Conservation (phyloP, 2,888 invertebrate genomes). For the Agrotis exclamationis region DNA sequence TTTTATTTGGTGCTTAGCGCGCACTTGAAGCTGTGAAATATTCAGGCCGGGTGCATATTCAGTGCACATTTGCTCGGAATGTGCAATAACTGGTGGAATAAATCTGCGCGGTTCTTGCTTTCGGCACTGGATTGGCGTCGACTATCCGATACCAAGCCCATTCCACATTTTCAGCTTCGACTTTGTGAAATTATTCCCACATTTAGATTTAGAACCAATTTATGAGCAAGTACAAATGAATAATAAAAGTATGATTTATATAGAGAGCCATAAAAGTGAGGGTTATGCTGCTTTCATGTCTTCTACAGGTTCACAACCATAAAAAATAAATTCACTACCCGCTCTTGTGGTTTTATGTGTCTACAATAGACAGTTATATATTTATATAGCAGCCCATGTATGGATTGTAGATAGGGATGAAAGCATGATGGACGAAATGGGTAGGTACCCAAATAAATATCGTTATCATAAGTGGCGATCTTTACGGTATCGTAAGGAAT, state of each 20-base stretch:
- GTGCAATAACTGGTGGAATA: constrained; percentile 80
- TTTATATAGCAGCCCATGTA: constrained; percentile 29
- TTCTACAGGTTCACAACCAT: constrained; percentile 34
- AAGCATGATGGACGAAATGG: constrained; percentile 62
- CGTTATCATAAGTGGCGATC: constrained; percentile 55
- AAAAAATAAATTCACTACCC: constrained; percentile 38
- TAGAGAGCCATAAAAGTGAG: constrained; percentile 31
- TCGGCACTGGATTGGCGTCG: constrained; percentile 72
- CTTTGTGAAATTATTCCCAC: constrained; percentile 60
- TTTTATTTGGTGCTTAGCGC: constrained; percentile 59
- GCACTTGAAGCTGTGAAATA: constrained; percentile 71
- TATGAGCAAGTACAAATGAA: constrained; percentile 46
- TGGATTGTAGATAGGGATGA: constrained; percentile 55
- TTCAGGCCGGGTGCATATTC: constrained; percentile 72
- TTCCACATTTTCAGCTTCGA: constrained; percentile 62
- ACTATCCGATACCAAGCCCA: constrained; percentile 69
- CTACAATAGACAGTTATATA: constrained; percentile 45
- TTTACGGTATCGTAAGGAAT: constrained; percentile 61
- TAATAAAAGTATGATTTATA: constrained; percentile 42
- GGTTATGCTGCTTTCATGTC: constrained; percentile 31
- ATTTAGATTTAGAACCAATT: constrained; percentile 42
- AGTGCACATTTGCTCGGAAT: constrained; percentile 78
- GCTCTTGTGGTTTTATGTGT: constrained; percentile 49
- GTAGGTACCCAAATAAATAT: constrained; percentile 63
- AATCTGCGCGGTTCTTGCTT: constrained; percentile 75